phyloP scores from a whole-genome alignment of 2,797 vertebrate genomes.

The Kryptopterus vitreolus region DNA sequence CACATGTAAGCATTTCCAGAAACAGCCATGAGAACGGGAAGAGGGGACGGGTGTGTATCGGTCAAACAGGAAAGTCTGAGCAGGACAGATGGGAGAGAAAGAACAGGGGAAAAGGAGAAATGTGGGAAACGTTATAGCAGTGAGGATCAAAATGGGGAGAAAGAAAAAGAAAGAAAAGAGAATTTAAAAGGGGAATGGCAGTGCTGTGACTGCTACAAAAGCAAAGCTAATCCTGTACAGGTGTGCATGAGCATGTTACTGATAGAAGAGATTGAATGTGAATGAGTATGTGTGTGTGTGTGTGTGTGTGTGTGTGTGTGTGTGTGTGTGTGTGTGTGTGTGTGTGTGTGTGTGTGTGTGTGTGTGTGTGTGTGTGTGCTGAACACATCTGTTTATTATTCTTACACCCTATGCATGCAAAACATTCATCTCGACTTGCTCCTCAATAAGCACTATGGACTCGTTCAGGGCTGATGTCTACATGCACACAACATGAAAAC shows the following conservation, averaged over 20 bases:
- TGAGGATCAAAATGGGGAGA: conserved; percentile 5
- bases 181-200: conserved; percentile 9
- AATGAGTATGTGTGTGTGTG: conserved; percentile 13
- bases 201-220: conserved; percentile 4
- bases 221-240: conserved; percentile 52
- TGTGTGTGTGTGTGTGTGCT: neutral
- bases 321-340: neutral
- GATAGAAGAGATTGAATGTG: conserved; percentile 19
- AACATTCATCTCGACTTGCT: neutral
- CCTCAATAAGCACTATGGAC: neutral
- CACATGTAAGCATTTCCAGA: conserved; percentile 21
- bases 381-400: conserved; percentile 40
- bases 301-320: conserved; percentile 8
- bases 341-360: conserved; percentile 6
- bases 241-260: conserved; percentile 43
- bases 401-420: conserved; percentile 6
- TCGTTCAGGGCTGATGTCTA: neutral
- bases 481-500: conserved; percentile 13
- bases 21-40: conserved; percentile 1
- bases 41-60: conserved; percentile 1
- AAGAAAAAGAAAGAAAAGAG: neutral
- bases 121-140: conserved; percentile 7
- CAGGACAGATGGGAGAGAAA: conserved; percentile 15
- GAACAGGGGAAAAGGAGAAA: conserved; percentile 16
- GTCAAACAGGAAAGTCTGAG: conserved; percentile 20